These are phyloP conservation scores for Cyanoderma ruficeps DNA, from an alignment of 2,113 vertebrate genomes.

Conservation along the genomic window DNA sequence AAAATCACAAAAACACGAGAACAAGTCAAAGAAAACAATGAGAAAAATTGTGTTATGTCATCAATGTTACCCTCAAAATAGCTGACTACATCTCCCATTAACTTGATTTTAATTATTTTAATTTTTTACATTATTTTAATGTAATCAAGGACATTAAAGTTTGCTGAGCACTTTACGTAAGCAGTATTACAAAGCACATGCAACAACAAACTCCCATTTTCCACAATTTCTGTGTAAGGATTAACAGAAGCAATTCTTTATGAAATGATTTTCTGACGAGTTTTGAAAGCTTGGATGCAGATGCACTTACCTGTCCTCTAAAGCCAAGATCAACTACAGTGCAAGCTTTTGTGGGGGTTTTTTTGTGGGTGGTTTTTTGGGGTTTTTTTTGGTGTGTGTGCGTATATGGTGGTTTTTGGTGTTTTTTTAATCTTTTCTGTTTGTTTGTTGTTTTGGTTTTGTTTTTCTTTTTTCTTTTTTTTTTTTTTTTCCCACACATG, in stretches of 20 bases:
- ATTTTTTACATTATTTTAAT: background rate
- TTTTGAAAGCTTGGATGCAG: background rate
- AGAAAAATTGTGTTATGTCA: background rate
- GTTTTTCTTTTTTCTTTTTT: too few species aligned
- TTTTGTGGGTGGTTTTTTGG: background rate
- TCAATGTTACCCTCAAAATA: background rate
- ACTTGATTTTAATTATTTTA: too few species aligned
- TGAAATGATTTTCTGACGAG: background rate
- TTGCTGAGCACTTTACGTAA: background rate
- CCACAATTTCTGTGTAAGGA: background rate
- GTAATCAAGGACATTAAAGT: background rate
- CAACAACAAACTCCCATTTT: background rate
- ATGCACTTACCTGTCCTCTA: conserved; percentile 15
- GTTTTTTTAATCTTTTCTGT: too few species aligned
- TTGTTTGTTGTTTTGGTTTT: too few species aligned
- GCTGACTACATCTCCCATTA: background rate
- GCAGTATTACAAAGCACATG: background rate
- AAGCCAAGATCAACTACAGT: conserved; percentile 11
- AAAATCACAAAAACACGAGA: background rate
- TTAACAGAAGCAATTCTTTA: background rate
- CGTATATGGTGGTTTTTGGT: too few species aligned
- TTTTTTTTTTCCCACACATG: too few species aligned
- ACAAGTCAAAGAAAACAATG: background rate
- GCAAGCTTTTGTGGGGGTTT: background rate
- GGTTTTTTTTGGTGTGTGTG: too few species aligned